phyloP scores from a whole-genome alignment of 1,140 invertebrate genomes.

The Batillaria attramentaria region DNA sequence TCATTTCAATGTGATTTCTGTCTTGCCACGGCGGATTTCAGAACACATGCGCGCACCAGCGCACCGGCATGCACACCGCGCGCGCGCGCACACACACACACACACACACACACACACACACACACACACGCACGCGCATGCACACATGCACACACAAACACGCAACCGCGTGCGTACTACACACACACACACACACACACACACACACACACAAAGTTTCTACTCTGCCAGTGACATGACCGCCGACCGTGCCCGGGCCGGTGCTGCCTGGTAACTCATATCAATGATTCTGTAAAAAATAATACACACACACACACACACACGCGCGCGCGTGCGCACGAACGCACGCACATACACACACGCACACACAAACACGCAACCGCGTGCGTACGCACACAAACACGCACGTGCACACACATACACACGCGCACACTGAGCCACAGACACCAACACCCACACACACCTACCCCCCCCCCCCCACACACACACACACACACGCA shows the following conservation, averaged over 20 bases:
- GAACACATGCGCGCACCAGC: background rate
- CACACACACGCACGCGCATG: background rate
- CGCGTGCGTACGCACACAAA: background rate
- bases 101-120: background rate
- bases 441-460: background rate
- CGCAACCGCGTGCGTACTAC: background rate
- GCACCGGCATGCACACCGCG: background rate
- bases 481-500: background rate
- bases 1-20: background rate
- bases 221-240: background rate
- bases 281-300: background rate
- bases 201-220: background rate
- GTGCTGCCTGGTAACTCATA: background rate
- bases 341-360: background rate
- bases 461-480: background rate
- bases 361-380: background rate
- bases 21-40: background rate
- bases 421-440: conserved; percentile 6
- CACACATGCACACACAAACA: background rate
- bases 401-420: background rate
- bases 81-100: background rate
- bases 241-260: background rate
- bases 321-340: no score
- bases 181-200: background rate
- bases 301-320: background rate